These are phyloP conservation scores for Trachelus iudaicus DNA, from an alignment of 2,888 invertebrate genomes.

Conservation along the genomic window DNA sequence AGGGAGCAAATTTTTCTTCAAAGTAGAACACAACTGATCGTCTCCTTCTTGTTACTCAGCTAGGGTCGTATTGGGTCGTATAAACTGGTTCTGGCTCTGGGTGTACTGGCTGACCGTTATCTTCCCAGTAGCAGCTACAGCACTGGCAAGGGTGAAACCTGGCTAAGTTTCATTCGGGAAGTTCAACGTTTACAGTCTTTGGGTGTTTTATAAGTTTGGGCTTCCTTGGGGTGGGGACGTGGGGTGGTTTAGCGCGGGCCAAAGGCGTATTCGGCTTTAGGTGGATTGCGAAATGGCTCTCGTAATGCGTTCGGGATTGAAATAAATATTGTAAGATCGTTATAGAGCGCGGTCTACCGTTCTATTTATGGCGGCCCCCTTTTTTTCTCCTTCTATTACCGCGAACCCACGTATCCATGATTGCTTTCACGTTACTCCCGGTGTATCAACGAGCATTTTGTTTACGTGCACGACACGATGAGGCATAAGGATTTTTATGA, in stretches of 20 bases:
- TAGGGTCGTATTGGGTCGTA: neutral
- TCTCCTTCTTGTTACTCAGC: neutral
- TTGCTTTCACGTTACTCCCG: neutral
- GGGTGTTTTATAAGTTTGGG: conserved; percentile 15
- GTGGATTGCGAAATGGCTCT: conserved; percentile 38
- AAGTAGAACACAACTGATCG: neutral
- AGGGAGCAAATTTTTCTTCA: neutral
- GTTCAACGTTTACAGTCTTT: conserved; percentile 22
- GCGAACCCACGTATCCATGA: neutral
- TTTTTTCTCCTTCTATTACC: neutral
- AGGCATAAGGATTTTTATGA: neutral
- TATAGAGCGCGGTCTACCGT: conserved; percentile 30
- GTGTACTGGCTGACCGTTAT: neutral
- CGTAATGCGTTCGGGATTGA: conserved; percentile 41
- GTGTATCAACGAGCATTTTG: neutral
- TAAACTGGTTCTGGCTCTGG: neutral
- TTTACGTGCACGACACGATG: neutral
- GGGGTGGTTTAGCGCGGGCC: conserved; percentile 9
- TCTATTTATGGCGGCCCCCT: conserved; percentile 14
- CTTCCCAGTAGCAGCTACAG: neutral
- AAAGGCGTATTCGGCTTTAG: conserved; percentile 27
- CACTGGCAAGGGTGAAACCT: neutral
- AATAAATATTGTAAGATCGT: conserved; percentile 43
- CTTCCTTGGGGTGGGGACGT: neutral
- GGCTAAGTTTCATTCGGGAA: conserved; percentile 19